A percentile compares a stretch with the other conserved stretches of the same genome.
Evolutionary conservation across 2,797 vertebrate species (phyloP).

Genomic region (Notoglanidium macrostoma): DNA sequence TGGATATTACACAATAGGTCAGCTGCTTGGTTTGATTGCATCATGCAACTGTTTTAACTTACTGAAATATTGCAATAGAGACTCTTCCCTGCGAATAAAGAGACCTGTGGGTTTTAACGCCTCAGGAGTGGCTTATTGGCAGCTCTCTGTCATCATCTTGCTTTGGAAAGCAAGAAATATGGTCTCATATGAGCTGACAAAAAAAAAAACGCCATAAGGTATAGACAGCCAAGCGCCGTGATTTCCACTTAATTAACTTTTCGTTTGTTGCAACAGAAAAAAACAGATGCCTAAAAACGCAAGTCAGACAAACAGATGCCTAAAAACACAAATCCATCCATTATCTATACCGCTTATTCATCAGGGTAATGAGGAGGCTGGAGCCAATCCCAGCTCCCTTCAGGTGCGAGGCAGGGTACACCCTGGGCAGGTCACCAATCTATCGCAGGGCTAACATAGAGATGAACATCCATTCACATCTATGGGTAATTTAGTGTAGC

Average conservation of each 20-base stretch:
- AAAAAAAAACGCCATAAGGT: background rate
- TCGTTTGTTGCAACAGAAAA: slow-evolving; percentile 5
- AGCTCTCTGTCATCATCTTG: slow-evolving; percentile 30
- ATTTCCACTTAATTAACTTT: background rate
- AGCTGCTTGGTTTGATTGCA: slow-evolving; percentile 32
- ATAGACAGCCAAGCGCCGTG: background rate
- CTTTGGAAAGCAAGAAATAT: slow-evolving; percentile 27
- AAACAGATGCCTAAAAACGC: no score
- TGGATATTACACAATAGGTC: slow-evolving; percentile 37
- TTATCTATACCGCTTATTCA: no score
- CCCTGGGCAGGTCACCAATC: no score
- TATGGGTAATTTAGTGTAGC: no score
- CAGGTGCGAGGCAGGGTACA: no score
- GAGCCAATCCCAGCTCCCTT: no score
- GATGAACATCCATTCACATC: no score
- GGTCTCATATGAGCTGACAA: slow-evolving; percentile 27
- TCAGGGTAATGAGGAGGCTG: no score
- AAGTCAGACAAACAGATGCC: background rate
- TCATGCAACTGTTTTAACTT: slow-evolving; percentile 24
- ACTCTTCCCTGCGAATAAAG: slow-evolving; percentile 16
- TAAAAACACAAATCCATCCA: background rate
- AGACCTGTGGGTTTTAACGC: slow-evolving; percentile 31
- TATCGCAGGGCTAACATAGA: no score
- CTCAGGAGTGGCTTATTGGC: slow-evolving; percentile 30
- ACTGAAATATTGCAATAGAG: slow-evolving; percentile 27